Evolutionary conservation across 1,140 invertebrate genomes (phyloP), one percentile per base, ranked within the genome.

Genomic region (Aphaenogaster ashmeadi): DNA sequence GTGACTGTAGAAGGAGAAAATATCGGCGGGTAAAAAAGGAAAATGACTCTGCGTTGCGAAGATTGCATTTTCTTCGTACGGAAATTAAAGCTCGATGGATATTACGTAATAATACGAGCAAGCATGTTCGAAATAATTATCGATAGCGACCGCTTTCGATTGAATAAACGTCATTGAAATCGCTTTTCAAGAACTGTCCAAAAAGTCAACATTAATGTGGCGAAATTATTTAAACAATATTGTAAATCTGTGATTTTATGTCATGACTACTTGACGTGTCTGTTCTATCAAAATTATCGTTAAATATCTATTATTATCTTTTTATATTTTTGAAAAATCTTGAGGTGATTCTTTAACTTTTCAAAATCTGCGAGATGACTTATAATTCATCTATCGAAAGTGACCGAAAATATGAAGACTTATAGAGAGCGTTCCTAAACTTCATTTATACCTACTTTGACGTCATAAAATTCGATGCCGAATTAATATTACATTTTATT

Each of bases 401-500:
- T 27, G 27, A 27, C 27, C 27, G 27, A 27, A 27, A 11, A 18
- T 44, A 4, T 13, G n/a, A 47, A 33, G 5, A 11, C 21, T 72
- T 21, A 27, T 27, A 27, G 9, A 50, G 15, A 4, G 3, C 4
- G 27, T 56, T 56, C 11, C 9, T 18, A 27, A 15, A 2, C 21
- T 77, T 41, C 9, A 54, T 36, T 41, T 77, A 58, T 77, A 11
- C 7, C 7, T 75, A 21, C 27, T 11, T 58, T 33, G 54, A 60
- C 13, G 21, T 44, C 13, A 72, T 56, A 27, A 41, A 27, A 58
- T 60, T 60, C 9, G 33, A 11, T 38, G 9, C 9, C 21, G 2
- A 58, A 21, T 77, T 41, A 15, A 27, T 60, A 44, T 77, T 44
- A 21, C 36, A 27, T 77, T 77, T 60, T 56, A 77, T 27, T 62